Evolutionary conservation across 2,888 invertebrate species (phyloP).

Genomic region (Archips crataeganus): DNA sequence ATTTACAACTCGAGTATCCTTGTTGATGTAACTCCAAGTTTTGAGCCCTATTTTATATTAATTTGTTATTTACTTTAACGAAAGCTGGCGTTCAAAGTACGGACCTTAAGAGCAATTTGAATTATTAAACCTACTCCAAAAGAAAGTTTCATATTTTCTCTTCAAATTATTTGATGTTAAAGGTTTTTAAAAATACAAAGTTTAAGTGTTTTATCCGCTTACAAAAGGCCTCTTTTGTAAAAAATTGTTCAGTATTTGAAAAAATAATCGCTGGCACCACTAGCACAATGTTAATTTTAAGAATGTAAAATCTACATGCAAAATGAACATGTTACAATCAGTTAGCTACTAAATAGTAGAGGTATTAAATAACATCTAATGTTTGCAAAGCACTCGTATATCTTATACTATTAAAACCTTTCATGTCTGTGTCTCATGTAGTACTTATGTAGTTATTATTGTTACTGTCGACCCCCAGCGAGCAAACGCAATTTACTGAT

Average conservation of each 20-base stretch:
- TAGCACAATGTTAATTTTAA: no score
- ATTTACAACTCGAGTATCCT: slow-evolving; percentile 8
- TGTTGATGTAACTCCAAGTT: slow-evolving; percentile 8
- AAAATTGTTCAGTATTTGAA: not conserved
- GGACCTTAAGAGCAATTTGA: slow-evolving; percentile 38
- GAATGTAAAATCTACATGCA: no score
- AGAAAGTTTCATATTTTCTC: slow-evolving; percentile 27
- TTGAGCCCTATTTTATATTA: slow-evolving; percentile 30
- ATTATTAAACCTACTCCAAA: slow-evolving; percentile 38
- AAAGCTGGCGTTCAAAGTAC: slow-evolving; percentile 39
- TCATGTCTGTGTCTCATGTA: not conserved
- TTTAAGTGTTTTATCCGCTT: slow-evolving; percentile 6
- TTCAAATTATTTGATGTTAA: slow-evolving; percentile 11
- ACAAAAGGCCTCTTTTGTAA: not conserved
- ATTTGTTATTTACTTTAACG: slow-evolving; percentile 41
- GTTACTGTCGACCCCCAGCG: not conserved
- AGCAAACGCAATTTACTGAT: not conserved
- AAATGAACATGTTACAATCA: no score
- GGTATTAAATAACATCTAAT: no score
- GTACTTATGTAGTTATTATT: not conserved
- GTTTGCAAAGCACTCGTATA: no score
- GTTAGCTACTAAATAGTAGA: no score
- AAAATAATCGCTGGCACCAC: no score
- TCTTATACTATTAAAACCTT: not conserved
- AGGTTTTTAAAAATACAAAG: slow-evolving; percentile 7